Evolutionary conservation across 1,140 invertebrate genomes (phyloP), one percentile per base, ranked within the genome.

Genomic region (Meloidogyne chitwoodi): DNA sequence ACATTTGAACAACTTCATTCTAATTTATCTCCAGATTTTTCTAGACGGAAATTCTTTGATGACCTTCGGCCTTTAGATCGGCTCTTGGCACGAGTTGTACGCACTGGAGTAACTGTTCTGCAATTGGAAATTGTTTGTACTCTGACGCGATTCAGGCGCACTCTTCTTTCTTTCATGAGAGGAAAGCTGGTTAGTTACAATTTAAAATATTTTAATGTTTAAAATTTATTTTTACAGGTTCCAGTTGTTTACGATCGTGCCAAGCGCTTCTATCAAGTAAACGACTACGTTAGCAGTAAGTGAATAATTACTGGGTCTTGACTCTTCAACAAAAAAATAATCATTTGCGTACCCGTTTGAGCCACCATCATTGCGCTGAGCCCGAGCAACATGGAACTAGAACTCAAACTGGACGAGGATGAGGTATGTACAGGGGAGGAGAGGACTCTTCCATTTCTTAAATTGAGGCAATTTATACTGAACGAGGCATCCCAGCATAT

Each of bases 391-490:
- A 26, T 31, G 34, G 38, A 75, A 68, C 44, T 77, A 48, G 74
- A 77, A 65, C 64, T 77, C 27, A 34, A 24, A 41, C 12, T 77
- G 41, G 63, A 76, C 27, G 75, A 77, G 24, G 65, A 78, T 34
- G 76, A 77, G 76, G 76, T 77, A 77, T 73, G 62, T 44, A 26
- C 26, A 24, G 29, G 66, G 64, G 64, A 31, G 64, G 19, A 69
- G 4, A 31, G 19, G 19, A 29, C 27, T 77, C 56, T 44, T 48
- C 56, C 16, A 29, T 14, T 77, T 77, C 44, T 12, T 19, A 26
- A 64, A 77, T 77, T 77, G 75, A 77, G 75, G 75, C 75, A 77
- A 77, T 77, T 75, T 65, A 77, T n/a, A 56, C 38, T 29, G 22
- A 48, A 34, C 48, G 73, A 62, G 69, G 34, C 27, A 41, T 77